These are phyloP conservation scores for Plecturocebus donacophilus DNA, from an alignment of 2,113 vertebrate genomes.

Conservation along the genomic window DNA sequence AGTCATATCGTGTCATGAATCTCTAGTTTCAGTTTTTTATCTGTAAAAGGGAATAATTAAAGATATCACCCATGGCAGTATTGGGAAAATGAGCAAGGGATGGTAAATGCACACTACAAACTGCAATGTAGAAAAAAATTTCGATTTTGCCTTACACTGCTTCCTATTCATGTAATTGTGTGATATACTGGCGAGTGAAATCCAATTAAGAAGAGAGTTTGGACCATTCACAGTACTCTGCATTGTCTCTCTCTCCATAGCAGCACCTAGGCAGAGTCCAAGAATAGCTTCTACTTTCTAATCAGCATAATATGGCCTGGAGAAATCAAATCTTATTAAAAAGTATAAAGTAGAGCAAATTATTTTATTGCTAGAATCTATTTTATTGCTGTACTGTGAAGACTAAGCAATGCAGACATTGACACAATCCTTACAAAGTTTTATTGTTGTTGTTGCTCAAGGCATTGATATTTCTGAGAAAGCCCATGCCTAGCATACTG, in stretches of 20 bases:
- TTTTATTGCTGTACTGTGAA: background rate
- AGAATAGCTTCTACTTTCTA: background rate
- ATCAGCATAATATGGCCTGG: background rate
- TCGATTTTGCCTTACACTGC: background rate
- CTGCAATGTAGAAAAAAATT: background rate
- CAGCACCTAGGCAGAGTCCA: background rate
- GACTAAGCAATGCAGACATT: background rate
- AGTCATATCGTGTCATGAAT: too few species aligned
- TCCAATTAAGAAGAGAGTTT: background rate
- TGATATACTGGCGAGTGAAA: background rate
- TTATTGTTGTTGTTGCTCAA: background rate
- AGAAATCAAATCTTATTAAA: background rate
- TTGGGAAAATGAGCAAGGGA: background rate
- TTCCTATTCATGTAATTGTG: background rate
- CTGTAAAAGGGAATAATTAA: background rate
- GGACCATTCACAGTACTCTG: too few species aligned
- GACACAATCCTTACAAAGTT: background rate
- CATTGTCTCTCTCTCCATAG: fast-evolving
- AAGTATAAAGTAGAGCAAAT: background rate
- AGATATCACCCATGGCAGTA: background rate
- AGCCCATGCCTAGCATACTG: background rate
- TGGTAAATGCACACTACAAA: background rate
- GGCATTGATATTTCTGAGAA: background rate
- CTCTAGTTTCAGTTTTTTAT: background rate
- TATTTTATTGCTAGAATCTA: too few species aligned